phyloP scores from a whole-genome alignment of 2,113 vertebrate genomes.

The Pitta sordida region DNA sequence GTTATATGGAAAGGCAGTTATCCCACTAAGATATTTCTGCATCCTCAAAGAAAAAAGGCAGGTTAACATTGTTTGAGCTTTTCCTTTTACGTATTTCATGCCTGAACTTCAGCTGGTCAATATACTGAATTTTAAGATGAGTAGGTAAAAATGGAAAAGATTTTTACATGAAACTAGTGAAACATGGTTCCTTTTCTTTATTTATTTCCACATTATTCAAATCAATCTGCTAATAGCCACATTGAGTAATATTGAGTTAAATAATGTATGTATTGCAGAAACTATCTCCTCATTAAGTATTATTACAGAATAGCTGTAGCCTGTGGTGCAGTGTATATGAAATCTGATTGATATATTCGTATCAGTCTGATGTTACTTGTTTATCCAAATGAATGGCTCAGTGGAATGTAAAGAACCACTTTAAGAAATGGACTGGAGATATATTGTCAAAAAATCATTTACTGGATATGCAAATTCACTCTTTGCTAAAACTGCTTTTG shows the following conservation, averaged over 20 bases:
- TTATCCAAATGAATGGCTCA: neutral
- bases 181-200: neutral
- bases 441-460: neutral
- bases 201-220: neutral
- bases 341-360: neutral
- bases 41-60: neutral
- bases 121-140: neutral
- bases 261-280: constrained; percentile 36
- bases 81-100: neutral
- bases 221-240: constrained; percentile 24
- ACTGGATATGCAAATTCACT: neutral
- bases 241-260: constrained; percentile 27
- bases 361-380: neutral
- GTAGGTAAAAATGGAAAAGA: neutral
- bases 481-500: neutral
- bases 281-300: constrained; percentile 19
- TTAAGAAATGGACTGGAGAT: neutral
- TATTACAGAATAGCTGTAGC: neutral
- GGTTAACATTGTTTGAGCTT: neutral
- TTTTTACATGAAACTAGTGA: neutral
- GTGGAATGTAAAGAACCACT: neutral
- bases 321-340: neutral
- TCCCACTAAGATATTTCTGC: neutral
- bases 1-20: neutral
- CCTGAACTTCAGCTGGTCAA: neutral